Percentiles rank a stretch among this genome's conserved stretches.
These are phyloP conservation scores for Heteromormyrus szaboi DNA, from an alignment of 2,797 vertebrate genomes.

Conservation along the genomic window DNA sequence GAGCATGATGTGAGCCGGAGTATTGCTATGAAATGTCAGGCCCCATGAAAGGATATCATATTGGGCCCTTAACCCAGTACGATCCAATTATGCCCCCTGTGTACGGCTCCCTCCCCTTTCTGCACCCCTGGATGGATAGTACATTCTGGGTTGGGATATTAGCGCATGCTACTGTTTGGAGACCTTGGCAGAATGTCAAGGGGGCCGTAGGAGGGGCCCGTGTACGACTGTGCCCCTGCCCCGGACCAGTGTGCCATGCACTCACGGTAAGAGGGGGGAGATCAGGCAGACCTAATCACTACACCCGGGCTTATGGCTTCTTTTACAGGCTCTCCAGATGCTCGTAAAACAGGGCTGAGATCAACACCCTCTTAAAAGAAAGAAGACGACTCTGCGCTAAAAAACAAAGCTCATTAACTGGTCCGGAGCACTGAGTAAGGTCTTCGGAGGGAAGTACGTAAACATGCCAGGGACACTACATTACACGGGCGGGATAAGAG, in stretches of 20 bases:
- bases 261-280: neutral
- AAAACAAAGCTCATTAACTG: constrained; percentile 4
- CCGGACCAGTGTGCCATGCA: neutral
- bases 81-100: neutral
- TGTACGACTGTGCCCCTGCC: neutral
- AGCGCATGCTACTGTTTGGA: neutral
- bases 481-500: neutral
- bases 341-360: neutral
- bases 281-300: neutral
- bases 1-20: neutral
- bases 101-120: neutral
- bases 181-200: neutral
- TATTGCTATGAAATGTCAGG: neutral
- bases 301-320: neutral
- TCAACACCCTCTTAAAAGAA: neutral
- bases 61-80: neutral
- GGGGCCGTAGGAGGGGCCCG: neutral
- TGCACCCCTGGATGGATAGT: neutral
- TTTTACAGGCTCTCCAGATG: neutral
- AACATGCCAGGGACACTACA: neutral
- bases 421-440: neutral
- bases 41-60: neutral
- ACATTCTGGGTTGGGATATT: neutral
- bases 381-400: neutral
- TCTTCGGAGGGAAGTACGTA: neutral